Conservation (phyloP, 2,888 invertebrate genomes). For the Eubasilissa splendida region DNA sequence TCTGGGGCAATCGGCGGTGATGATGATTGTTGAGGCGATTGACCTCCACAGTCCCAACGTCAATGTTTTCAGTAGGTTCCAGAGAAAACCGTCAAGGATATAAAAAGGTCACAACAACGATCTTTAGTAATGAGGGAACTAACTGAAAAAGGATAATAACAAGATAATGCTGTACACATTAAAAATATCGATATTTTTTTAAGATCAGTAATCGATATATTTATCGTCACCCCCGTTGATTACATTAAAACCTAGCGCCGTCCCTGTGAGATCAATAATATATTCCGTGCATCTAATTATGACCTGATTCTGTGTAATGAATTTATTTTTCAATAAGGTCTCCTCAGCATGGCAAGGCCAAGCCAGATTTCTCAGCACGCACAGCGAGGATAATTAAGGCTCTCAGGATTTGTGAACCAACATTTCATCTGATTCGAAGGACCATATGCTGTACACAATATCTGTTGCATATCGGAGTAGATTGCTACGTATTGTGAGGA, state of each 20-base stretch:
- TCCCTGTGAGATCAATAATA: conserved; percentile 7
- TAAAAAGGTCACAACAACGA: no score
- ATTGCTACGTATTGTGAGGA: neutral
- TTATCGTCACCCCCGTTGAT: no score
- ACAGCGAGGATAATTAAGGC: conserved; percentile 13
- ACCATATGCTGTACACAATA: conserved; percentile 7
- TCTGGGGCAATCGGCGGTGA: no score
- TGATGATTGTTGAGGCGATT: no score
- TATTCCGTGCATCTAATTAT: conserved; percentile 37
- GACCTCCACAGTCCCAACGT: no score
- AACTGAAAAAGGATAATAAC: no score
- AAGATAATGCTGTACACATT: no score
- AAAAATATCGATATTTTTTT: no score
- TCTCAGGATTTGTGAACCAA: conserved; percentile 10
- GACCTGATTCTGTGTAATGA: conserved; percentile 26
- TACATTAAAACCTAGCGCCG: neutral
- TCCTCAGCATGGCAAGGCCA: conserved; percentile 36
- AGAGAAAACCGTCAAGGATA: no score
- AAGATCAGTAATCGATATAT: no score
- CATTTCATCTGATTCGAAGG: neutral
- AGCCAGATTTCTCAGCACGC: conserved; percentile 34
- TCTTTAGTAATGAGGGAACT: no score
- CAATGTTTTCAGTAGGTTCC: no score
- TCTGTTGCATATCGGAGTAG: conserved; percentile 2
- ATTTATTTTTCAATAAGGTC: conserved; percentile 35